Conservation (phyloP, 2,113 vertebrate species). For the Petromus typicus region DNA sequence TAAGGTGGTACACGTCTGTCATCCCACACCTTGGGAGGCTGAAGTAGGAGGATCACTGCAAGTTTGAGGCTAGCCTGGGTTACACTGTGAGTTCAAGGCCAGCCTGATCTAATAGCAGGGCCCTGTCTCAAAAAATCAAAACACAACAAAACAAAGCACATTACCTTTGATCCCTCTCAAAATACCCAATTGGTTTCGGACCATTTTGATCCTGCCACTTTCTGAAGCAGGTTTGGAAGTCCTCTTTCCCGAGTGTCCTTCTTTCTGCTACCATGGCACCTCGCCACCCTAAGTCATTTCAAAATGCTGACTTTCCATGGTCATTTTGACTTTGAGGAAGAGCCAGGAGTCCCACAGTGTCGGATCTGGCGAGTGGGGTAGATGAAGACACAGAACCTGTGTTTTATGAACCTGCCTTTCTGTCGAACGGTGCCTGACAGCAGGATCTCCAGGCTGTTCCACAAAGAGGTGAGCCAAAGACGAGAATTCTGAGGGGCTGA, state of each 20-base stretch:
- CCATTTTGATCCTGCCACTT: not conserved
- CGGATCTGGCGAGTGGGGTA: not conserved
- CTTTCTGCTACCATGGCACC: not conserved
- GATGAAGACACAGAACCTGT: fast-evolving
- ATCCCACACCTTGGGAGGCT: too few relatives aligned
- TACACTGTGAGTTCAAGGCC: too few relatives aligned
- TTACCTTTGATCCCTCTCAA: not conserved
- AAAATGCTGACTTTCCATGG: not conserved
- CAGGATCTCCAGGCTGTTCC: not conserved
- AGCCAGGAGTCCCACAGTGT: not conserved
- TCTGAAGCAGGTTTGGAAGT: not conserved
- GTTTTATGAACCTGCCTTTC: not conserved
- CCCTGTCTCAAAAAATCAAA: too few relatives aligned
- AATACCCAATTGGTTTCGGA: not conserved
- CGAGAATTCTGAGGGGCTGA: not conserved
- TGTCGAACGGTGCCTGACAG: not conserved
- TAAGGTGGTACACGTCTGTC: too few relatives aligned
- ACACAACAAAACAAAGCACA: too few relatives aligned
- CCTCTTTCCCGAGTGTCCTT: not conserved
- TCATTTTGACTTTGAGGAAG: not conserved
- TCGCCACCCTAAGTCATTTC: not conserved
- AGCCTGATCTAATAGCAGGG: too few relatives aligned
- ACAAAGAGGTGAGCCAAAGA: not conserved
- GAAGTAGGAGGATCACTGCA: too few relatives aligned
- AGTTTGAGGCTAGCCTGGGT: too few relatives aligned